Conservation (phyloP, 2,797 vertebrate species). For the Tiaroga cobitis region DNA sequence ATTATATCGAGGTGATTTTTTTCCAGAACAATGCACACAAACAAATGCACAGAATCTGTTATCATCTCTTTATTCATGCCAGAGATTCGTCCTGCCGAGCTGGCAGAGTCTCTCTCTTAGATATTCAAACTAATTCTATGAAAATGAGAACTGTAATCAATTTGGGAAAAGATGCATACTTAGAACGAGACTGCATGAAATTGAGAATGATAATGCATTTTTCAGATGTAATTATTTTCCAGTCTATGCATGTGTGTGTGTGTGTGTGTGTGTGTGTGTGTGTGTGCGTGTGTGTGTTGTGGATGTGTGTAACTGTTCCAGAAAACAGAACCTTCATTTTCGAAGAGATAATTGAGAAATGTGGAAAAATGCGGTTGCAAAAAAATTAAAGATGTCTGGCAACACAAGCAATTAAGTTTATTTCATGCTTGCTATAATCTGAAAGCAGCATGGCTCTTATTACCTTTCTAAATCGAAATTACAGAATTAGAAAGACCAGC, state of each 20-base stretch:
- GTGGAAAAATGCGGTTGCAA: slow-evolving; percentile 18
- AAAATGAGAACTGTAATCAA: slow-evolving; percentile 49
- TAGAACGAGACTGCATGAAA: slow-evolving; percentile 41
- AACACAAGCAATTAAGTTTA: slow-evolving; percentile 28
- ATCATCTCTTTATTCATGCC: background rate
- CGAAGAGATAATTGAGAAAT: slow-evolving; percentile 31
- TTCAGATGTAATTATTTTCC: slow-evolving; percentile 44
- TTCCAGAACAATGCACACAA: background rate
- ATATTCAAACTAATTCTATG: slow-evolving; percentile 45
- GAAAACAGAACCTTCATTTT: slow-evolving; percentile 34
- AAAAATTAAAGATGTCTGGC: background rate
- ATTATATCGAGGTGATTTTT: background rate
- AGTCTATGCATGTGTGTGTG: background rate
- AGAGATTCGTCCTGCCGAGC: background rate
- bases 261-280: background rate
- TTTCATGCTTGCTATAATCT: slow-evolving; percentile 32
- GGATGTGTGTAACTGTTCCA: slow-evolving; percentile 18
- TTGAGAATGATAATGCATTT: slow-evolving; percentile 45
- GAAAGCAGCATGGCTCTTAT: slow-evolving; percentile 24
- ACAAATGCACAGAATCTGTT: background rate
- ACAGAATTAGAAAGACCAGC: slow-evolving; percentile 22
- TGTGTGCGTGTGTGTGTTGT: background rate
- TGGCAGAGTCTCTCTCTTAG: slow-evolving; percentile 11
- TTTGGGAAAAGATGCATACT: slow-evolving; percentile 27
- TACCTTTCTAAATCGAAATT: slow-evolving; percentile 6